Evolutionary conservation across 1,140 invertebrate species (phyloP).

Genomic region (Drosophila sulfurigaster): DNA sequence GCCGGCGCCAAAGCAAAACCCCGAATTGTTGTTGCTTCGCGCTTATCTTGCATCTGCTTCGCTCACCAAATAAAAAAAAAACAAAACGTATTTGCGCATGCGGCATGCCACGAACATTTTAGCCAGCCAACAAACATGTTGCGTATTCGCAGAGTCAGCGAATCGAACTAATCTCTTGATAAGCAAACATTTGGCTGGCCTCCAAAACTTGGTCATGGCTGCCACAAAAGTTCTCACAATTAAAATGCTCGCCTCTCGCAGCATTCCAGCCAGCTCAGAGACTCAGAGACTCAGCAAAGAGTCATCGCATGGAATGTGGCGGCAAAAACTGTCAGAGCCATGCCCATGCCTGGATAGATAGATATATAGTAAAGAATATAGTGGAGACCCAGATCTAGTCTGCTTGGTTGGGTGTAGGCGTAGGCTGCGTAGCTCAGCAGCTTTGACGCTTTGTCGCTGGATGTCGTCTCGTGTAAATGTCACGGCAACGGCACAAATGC

Average conservation of each 20-base stretch:
- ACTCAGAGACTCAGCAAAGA: constrained; percentile 34
- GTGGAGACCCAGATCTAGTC: constrained; percentile 23
- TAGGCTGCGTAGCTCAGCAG: constrained; percentile 73
- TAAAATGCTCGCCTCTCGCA: constrained; percentile 65
- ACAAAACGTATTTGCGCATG: constrained; percentile 32
- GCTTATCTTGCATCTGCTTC: constrained; percentile 50
- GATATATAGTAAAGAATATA: no score
- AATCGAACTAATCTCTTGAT: constrained; percentile 69
- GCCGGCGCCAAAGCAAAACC: constrained; percentile 69
- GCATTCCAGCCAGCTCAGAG: constrained; percentile 31
- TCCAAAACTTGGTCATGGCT: constrained; percentile 69
- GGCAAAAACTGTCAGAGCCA: constrained; percentile 48
- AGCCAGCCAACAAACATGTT: constrained; percentile 24
- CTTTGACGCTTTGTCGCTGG: constrained; percentile 56
- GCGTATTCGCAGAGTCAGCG: constrained; percentile 46
- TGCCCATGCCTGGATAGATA: constrained; percentile 23
- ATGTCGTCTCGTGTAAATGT: constrained; percentile 75
- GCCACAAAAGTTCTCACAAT: constrained; percentile 73
- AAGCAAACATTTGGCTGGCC: constrained; percentile 54
- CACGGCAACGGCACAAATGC: constrained; percentile 60
- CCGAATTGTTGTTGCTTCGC: constrained; percentile 30
- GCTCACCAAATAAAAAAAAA: constrained; percentile 22
- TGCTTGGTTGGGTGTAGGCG: constrained; percentile 51
- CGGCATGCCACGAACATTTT: constrained; percentile 29
- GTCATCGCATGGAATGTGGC: constrained; percentile 71